Base-by-base conservation (phyloP, 2,113 vertebrate genomes). In the Harpagus bidentatus region DNA sequence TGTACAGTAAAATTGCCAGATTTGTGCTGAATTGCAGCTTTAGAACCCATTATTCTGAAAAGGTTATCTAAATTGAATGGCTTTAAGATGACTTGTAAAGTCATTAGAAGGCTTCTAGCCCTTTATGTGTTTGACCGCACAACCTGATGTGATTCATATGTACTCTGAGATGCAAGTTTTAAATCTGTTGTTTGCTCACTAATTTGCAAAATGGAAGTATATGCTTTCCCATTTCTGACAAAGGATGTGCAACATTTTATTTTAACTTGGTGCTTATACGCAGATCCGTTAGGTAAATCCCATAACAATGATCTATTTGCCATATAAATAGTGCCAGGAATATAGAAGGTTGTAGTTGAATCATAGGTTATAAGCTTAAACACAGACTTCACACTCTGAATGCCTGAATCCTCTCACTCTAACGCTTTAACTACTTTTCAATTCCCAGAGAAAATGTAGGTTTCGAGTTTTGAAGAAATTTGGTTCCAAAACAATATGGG, bases 21-120 rank as follows among this genome's bases (percentile, higher is more conserved):
- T 95, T 95, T 97, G 93, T 96, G 96, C 97, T 97, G 97, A 97
- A 96, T 91, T 95, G 96, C 94, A 96, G 80, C 93, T 95, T 97
- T 94, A 89, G 89, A 94, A 86, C 52, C 83, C 86, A 95, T 97
- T 95, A 97, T 97, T 97, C 93, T 89, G 93, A 93, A 97, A 96
- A 96, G 95, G 95, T 96, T 96, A 96, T 91, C 94, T 96, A 93
- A 96, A 94, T 66, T 42, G 87, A 90, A 93, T 95, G 88, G 85
- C 88, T 96, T 90, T 84, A 86, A 71, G 93, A 95, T 86, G 83
- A 85, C 96, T 91, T 92, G 87, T 90, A 96, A 96, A 97, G 93
- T 96, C 93, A 84, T 96, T 95, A 96, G 92, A 90, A 96, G 96
- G 82, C 80, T 85, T 79, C 61, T 12, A 71, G 86, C 58, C 88